Conservation (phyloP, 2,888 invertebrate species). For the Boloria euphrosyne region DNA sequence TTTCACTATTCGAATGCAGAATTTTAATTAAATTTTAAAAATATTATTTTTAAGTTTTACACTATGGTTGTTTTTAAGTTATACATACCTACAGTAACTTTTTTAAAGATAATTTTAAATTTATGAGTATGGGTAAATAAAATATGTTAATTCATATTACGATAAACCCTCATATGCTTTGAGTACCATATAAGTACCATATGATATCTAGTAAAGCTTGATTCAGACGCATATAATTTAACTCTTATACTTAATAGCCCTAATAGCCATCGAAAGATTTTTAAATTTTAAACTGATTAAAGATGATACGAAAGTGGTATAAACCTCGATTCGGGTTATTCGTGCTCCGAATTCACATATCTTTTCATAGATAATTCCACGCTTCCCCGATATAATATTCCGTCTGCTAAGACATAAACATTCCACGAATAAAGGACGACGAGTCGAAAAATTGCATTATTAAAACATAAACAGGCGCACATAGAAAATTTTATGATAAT, state of each 20-base stretch:
- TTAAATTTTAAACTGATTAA: neutral
- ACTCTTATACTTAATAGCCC: too few species aligned
- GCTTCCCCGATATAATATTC: conserved; percentile 38
- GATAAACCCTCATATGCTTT: too few species aligned
- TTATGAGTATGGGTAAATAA: too few species aligned
- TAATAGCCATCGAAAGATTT: too few species aligned
- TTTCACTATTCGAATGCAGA: neutral
- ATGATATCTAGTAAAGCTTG: too few species aligned
- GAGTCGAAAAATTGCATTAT: conserved; percentile 21
- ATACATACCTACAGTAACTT: too few species aligned
- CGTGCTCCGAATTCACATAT: conserved; percentile 35
- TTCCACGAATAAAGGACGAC: conserved; percentile 32
- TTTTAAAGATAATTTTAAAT: too few species aligned
- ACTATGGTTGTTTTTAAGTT: too few species aligned
- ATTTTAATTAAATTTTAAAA: neutral
- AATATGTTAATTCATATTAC: too few species aligned
- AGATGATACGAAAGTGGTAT: conserved; percentile 4
- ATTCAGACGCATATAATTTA: too few species aligned
- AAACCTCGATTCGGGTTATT: conserved; percentile 20
- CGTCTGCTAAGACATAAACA: conserved; percentile 34
- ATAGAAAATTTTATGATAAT: conserved; percentile 37
- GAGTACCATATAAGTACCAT: too few species aligned
- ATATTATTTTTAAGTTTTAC: too few species aligned
- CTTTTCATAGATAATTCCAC: conserved; percentile 39
- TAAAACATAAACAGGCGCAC: conserved; percentile 30